Base-by-base conservation (phyloP, 2,113 vertebrate species). In the Pipa parva region DNA sequence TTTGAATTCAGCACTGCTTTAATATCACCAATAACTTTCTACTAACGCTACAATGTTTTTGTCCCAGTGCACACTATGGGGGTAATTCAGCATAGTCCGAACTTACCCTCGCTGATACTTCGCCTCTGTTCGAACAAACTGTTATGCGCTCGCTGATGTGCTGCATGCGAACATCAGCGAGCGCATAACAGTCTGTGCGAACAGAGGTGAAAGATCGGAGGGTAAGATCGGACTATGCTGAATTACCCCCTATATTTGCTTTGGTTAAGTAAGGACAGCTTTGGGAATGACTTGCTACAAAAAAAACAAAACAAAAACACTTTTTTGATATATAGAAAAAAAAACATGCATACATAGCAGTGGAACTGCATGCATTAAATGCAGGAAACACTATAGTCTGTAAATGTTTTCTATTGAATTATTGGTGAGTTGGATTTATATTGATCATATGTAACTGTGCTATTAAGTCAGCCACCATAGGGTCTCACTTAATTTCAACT, bases 331-430 rank as follows among this genome's bases (percentile, higher is more conserved):
- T 18, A 2, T 59, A 7, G n/a, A n/a, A 29, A 25, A 52, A 51
- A 29, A 52, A 50, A 59, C 37, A 46, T 29, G 45, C 17, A 29
- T 12, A n/a, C n/a, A n/a, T n/a, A n/a, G n/a, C n/a, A n/a, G n/a
- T n/a, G 29, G 58, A 25, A 20, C 57, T 61, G 33, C 52, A 3
- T 37, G 51, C 5, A 9, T 36, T 17, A 11, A 39, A 31, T 27
- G 1, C 2, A 2, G 55, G 42, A 3, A 52, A 25, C 8, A 29
- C 63, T 74, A 71, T 42, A 27, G 57, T 75, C 63, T 49, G n/a
- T 63, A 27, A 36, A 36, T 46, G 18, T 81, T 81, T 80, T 75
- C 5, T 39, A 77, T 76, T 56, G 10, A 56, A 61, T n/a, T 51
- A 46, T 66, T 74, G 45, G 70, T 77, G 55, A 72, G 72, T 20